Evolutionary conservation across 2,888 invertebrate species (phyloP).

Genomic region (Melieria picta): DNA sequence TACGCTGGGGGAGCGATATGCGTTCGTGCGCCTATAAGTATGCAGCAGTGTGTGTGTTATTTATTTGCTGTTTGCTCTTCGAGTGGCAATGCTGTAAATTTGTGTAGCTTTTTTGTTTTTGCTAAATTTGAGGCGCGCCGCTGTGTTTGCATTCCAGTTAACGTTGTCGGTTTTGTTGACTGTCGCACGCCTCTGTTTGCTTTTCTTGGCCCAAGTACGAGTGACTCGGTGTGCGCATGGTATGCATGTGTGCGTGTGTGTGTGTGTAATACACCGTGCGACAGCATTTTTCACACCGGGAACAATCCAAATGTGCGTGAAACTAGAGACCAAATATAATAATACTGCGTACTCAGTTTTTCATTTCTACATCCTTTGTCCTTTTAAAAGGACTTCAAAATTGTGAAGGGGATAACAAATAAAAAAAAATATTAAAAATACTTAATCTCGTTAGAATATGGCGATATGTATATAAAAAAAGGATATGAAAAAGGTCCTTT

Average conservation of each 20-base stretch:
- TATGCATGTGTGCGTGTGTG: constrained; percentile 1
- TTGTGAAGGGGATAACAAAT: too few relatives aligned
- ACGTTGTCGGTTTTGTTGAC: background rate
- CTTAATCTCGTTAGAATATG: too few relatives aligned
- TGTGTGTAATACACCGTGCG: background rate
- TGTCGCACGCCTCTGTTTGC: background rate
- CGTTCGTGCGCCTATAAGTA: constrained; percentile 1
- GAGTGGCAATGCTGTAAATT: background rate
- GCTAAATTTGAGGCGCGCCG: background rate
- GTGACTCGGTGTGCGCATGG: background rate
- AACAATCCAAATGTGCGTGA: too few relatives aligned
- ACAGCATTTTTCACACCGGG: too few relatives aligned
- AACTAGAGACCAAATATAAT: too few relatives aligned
- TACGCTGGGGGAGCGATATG: background rate
- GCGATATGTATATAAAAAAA: too few relatives aligned
- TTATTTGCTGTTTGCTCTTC: background rate
- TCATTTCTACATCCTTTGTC: too few relatives aligned
- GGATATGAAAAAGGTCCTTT: too few relatives aligned
- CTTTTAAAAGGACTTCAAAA: too few relatives aligned
- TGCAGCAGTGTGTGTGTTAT: background rate
- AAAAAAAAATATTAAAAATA: too few relatives aligned
- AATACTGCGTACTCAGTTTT: too few relatives aligned
- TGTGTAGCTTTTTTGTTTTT: background rate
- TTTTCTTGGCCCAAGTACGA: background rate
- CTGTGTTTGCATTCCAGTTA: background rate